These are phyloP conservation scores for Metellina segmentata DNA, from an alignment of 2,888 invertebrate genomes.

Conservation along the genomic window DNA sequence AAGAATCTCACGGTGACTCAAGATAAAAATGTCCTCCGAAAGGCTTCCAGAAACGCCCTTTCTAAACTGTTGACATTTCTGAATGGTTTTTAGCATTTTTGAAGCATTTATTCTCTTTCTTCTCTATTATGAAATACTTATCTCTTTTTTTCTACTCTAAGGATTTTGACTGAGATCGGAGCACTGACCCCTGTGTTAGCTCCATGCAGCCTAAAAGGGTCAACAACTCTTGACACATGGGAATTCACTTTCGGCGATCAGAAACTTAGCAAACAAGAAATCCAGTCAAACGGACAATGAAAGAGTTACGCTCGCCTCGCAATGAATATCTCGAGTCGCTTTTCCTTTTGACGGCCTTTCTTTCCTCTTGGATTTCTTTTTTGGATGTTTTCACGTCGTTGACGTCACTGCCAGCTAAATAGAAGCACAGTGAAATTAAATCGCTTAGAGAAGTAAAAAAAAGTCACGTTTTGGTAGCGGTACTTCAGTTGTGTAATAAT, in stretches of 20 bases:
- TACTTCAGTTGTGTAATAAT: conserved; percentile 58
- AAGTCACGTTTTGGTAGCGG: conserved; percentile 60
- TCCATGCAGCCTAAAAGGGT: conserved; percentile 49
- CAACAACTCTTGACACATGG: conserved; percentile 73
- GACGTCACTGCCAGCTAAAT: conserved; percentile 63
- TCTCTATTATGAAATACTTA: conserved; percentile 35
- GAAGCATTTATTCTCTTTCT: conserved; percentile 43
- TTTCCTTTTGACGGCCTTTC: conserved; percentile 51
- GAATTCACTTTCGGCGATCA: conserved; percentile 68
- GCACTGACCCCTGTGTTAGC: conserved; percentile 56
- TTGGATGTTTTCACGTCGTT: conserved; percentile 56
- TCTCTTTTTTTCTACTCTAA: conserved; percentile 21
- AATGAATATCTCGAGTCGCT: conserved; percentile 69
- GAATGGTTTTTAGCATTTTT: conserved; percentile 62
- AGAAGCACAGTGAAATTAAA: conserved; percentile 53
- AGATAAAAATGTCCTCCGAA: conserved; percentile 23
- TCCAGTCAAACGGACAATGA: conserved; percentile 71
- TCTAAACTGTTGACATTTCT: conserved; percentile 67
- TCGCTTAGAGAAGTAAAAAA: conserved; percentile 42
- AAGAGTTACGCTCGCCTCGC: conserved; percentile 66
- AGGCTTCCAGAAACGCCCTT: conserved; percentile 6
- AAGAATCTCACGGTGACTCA: background rate
- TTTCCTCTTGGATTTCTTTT: conserved; percentile 26
- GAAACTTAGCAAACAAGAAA: conserved; percentile 67
- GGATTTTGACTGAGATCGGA: conserved; percentile 62